Conservation (phyloP, 2,113 vertebrate genomes). For the Corydoras sp. region DNA sequence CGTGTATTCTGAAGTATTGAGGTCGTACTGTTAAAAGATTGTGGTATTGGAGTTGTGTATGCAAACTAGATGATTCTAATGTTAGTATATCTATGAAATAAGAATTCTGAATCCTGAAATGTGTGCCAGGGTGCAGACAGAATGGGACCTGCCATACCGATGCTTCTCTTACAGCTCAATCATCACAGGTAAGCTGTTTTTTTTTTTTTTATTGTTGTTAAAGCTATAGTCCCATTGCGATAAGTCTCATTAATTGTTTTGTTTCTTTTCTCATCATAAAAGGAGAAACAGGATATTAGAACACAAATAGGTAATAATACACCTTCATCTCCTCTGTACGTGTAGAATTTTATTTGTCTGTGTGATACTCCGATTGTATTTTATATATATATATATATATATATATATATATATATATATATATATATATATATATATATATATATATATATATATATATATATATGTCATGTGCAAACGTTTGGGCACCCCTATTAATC, state of each 20-base stretch:
- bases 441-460: not conserved
- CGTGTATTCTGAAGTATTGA: no score
- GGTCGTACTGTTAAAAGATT: no score
- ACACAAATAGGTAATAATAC: not conserved
- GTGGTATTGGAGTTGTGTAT: no score
- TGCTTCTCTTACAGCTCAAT: not conserved
- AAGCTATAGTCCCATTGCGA: not conserved
- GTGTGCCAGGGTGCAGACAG: slow-evolving; percentile 10
- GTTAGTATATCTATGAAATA: no score
- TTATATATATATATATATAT: no score
- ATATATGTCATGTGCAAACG: no score
- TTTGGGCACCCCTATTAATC: no score
- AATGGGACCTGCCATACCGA: not conserved
- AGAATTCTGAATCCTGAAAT: not conserved
- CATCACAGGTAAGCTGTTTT: slow-evolving; percentile 4
- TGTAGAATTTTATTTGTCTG: no score
- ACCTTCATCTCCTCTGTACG: not conserved
- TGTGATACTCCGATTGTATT: no score
- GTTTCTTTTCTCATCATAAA: not conserved
- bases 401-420: no score
- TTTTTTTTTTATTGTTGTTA: not conserved
- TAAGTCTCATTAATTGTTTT: not conserved
- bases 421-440: not conserved
- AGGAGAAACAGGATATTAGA: not conserved
- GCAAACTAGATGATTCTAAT: no score